Base-by-base conservation (phyloP, 2,888 invertebrate genomes). In the Dastarcus helophoroides region DNA sequence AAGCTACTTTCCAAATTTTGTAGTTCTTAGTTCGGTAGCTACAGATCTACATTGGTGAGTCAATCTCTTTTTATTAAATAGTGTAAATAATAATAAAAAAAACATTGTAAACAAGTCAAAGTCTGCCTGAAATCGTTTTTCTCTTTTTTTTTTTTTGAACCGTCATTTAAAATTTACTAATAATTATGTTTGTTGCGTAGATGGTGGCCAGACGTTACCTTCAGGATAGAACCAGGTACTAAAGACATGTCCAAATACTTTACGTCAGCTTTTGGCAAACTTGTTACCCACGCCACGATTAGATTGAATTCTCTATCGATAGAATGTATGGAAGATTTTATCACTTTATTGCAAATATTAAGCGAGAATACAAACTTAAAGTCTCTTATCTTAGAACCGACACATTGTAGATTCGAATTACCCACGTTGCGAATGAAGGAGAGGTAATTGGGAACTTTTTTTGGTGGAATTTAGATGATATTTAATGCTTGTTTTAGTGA, bases 181-280 rank as follows among this genome's bases (percentile, higher is more conserved):
- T n/a, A n/a, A n/a, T n/a, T n/a, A n/a, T n/a, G n/a, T n/a, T n/a
- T n/a, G n/a, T n/a, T n/a, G n/a, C n/a, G n/a, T 33, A 63, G 61
- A 38, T 62, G 58, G 53, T 62, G 61, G 60, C 49, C 52, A 36
- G 39, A 50, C 28, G 50, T 58, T 34, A 54, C 49, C 32, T 62
- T 62, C 41, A 48, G 47, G 39, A 54, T 62, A 37, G 47, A 51
- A 39, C 41, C 47, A 27, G 43, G 45, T 38, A 47, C 53, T 38
- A 37, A 55, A 31, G 44, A 52, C 17, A 55, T 52, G 37, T 53
- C 54, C 13, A 50, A 45, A 38, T 62, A 58, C 46, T 50, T 54
- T 19, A 51, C 48, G 21, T 41, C 46, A 22, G 50, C 51, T 23
- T 55, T 59, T 34, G 56, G 56, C 24, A 49, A 44, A 29, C 53